Evolutionary conservation across 2,113 vertebrate genomes (phyloP).

Genomic region (Tympanuchus pallidicinctus): DNA sequence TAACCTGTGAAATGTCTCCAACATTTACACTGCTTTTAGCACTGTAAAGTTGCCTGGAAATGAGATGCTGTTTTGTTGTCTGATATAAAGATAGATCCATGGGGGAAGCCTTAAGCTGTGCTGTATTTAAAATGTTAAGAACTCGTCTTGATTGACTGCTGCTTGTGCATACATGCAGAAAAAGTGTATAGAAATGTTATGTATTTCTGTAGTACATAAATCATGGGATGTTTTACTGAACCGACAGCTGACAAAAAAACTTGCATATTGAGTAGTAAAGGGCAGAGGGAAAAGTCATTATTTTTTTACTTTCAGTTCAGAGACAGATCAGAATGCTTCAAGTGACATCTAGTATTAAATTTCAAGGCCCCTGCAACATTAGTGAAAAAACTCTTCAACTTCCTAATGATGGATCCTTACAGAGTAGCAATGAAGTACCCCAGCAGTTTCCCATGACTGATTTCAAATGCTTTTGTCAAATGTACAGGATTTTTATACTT

Average conservation of each 20-base stretch:
- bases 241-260: not conserved
- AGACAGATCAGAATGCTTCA: not conserved
- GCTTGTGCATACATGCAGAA: not conserved
- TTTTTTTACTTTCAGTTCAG: not conserved
- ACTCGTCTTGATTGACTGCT: slow-evolving; percentile 36
- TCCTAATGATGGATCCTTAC: not conserved
- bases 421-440: not conserved
- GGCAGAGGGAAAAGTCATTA: not conserved
- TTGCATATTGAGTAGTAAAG: not conserved
- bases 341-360: not conserved
- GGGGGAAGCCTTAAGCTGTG: not conserved
- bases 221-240: not conserved
- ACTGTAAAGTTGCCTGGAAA: not conserved
- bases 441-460: not conserved
- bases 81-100: not conserved
- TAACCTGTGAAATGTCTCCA: not conserved
- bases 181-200: not conserved
- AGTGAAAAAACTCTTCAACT: not conserved
- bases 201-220: not conserved
- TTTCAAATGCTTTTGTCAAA: slow-evolving; percentile 20
- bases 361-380: not conserved
- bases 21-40: not conserved
- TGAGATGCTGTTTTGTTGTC: not conserved
- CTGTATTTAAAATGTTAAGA: slow-evolving; percentile 41
- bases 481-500: slow-evolving; percentile 55